Evolutionary conservation across 2,888 invertebrate species (phyloP).

Genomic region (Coleophora flavipennella): DNA sequence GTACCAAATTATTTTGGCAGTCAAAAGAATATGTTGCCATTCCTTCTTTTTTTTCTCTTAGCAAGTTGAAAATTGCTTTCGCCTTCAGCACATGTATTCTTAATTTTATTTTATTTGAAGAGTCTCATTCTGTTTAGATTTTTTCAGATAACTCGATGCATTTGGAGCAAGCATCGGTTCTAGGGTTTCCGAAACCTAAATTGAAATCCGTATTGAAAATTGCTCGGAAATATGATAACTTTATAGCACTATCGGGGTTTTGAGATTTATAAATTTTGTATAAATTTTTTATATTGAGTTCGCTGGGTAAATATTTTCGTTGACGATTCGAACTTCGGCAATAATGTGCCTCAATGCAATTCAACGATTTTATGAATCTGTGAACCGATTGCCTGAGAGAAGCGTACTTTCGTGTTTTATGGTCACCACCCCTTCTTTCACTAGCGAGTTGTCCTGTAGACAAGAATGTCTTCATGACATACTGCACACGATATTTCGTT

Average conservation of each 20-base stretch:
- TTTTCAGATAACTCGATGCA: not conserved
- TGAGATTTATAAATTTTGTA: conserved; percentile 2
- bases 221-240: conserved; percentile 12
- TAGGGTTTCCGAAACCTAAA: conserved; percentile 19
- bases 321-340: conserved; percentile 7
- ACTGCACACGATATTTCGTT: too few relatives aligned
- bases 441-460: conserved; percentile 2
- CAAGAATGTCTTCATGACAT: conserved; percentile 7
- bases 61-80: not conserved
- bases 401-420: conserved; percentile 5
- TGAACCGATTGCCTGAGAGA: conserved; percentile 9
- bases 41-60: not conserved
- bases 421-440: conserved; percentile 8
- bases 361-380: conserved; percentile 13
- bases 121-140: not conserved
- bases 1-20: conserved; percentile 22
- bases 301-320: conserved; percentile 12
- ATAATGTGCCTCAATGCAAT: conserved; percentile 14
- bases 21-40: conserved; percentile 12
- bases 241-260: conserved; percentile 5
- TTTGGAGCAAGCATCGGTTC: conserved; percentile 1
- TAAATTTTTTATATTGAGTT: conserved; percentile 14
- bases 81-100: not conserved
- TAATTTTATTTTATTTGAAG: not conserved
- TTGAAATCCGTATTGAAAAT: conserved; percentile 15